Evolutionary conservation across 1,140 invertebrate species (phyloP).

Genomic region (Papilio xuthus): DNA sequence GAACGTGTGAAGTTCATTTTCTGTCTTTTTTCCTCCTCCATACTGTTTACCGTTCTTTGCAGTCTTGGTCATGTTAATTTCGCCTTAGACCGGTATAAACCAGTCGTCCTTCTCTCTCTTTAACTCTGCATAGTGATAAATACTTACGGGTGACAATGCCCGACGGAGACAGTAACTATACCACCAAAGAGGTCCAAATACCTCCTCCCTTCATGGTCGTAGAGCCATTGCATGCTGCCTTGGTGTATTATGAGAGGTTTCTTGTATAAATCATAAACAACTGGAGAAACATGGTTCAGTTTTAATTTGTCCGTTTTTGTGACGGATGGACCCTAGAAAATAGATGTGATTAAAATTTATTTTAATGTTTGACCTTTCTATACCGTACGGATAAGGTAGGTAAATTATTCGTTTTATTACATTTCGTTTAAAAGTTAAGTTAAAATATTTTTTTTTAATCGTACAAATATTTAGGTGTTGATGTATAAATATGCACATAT

Average conservation of each 20-base stretch:
- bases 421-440: too few species aligned
- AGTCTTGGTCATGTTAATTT: too few species aligned
- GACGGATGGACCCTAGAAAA: conserved; percentile 82
- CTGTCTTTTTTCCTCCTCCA: too few species aligned
- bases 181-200: conserved; percentile 98
- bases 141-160: conserved; percentile 98
- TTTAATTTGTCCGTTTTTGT: conserved; percentile 83
- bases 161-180: conserved; percentile 98
- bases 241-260: conserved; percentile 92
- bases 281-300: conserved; percentile 86
- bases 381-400: too few species aligned
- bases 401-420: too few species aligned
- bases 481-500: neutral
- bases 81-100: too few species aligned
- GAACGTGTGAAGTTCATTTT: too few species aligned
- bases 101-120: too few species aligned
- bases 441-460: neutral
- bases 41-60: too few species aligned
- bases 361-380: neutral
- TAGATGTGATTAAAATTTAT: neutral
- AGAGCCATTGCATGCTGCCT: conserved; percentile 96
- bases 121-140: neutral
- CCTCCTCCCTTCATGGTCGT: conserved; percentile 91
- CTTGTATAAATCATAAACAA: conserved; percentile 89
- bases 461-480: neutral